These are phyloP conservation scores for Cynaeus angustus DNA, from an alignment of 2,888 invertebrate genomes.

Conservation along the genomic window DNA sequence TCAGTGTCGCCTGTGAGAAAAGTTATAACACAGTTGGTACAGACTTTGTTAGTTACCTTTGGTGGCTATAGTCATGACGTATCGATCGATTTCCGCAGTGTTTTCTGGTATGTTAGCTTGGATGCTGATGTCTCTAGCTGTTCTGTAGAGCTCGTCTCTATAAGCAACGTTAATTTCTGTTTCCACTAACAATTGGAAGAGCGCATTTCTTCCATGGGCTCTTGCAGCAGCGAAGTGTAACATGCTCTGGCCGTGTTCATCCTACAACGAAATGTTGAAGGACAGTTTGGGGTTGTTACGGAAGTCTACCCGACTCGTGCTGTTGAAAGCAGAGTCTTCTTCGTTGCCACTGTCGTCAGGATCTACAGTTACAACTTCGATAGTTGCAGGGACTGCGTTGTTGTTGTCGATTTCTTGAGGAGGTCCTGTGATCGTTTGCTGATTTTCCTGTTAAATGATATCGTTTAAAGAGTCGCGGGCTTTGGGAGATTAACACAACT, in stretches of 20 bases:
- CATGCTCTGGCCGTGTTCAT: constrained; percentile 93
- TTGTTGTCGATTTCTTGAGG: constrained; percentile 62
- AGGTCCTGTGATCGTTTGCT: constrained; percentile 66
- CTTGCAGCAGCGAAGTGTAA: constrained; percentile 91
- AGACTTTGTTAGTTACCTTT: constrained; percentile 74
- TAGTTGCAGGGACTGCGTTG: constrained; percentile 70
- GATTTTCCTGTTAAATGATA: constrained; percentile 60
- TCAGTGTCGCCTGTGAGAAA: constrained; percentile 77
- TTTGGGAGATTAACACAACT: neutral
- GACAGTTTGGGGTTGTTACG: neutral
- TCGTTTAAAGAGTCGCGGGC: neutral
- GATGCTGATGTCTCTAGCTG: constrained; percentile 89
- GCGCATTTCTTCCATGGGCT: constrained; percentile 85
- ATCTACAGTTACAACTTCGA: constrained; percentile 77
- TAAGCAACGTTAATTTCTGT: constrained; percentile 86
- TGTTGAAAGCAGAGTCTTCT: constrained; percentile 77
- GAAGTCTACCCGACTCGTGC: constrained; percentile 77
- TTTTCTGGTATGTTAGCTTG: constrained; percentile 87
- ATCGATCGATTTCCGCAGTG: constrained; percentile 87
- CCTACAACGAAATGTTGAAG: constrained; percentile 72
- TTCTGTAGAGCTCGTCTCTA: constrained; percentile 89
- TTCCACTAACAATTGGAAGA: constrained; percentile 87
- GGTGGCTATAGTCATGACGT: constrained; percentile 84
- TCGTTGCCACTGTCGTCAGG: constrained; percentile 71
- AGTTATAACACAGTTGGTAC: no score